These are phyloP conservation scores for Metalampra italica DNA, from an alignment of 2,888 invertebrate species.

Conservation along the genomic window DNA sequence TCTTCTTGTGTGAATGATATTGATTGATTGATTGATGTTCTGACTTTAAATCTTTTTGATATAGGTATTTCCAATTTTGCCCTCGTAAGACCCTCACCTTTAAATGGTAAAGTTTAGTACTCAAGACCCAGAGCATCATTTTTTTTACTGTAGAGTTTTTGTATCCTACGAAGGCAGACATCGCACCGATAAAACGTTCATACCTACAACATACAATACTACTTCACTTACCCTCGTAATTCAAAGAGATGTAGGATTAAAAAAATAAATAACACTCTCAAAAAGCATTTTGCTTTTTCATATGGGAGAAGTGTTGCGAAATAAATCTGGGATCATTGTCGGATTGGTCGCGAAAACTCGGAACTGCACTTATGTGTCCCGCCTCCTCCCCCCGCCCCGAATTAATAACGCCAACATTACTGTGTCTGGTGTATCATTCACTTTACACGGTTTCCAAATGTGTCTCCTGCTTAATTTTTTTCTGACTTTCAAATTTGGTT, in stretches of 20 bases:
- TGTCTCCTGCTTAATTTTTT: too few species aligned
- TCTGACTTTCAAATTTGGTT: too few species aligned
- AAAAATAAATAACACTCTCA: constrained; percentile 1
- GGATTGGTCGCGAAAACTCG: constrained; percentile 28
- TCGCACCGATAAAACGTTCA: too few species aligned
- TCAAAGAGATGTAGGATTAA: background rate
- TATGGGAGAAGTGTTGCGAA: constrained; percentile 4
- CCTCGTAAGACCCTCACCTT: too few species aligned
- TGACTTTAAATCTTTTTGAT: too few species aligned
- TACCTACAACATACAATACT: background rate
- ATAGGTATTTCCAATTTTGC: too few species aligned
- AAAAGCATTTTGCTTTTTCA: background rate
- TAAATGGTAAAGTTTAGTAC: too few species aligned
- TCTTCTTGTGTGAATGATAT: too few species aligned
- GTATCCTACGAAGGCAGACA: too few species aligned
- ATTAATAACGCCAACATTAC: background rate
- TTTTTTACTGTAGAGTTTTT: too few species aligned
- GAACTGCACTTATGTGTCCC: constrained; percentile 28
- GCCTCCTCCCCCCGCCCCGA: background rate
- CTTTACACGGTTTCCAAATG: background rate
- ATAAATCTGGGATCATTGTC: constrained; percentile 30
- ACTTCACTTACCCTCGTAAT: background rate
- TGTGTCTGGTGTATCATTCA: background rate
- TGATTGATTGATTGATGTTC: too few species aligned
- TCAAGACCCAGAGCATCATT: too few species aligned